Conservation (phyloP, 2,113 vertebrate species). For the Larimichthys polyactis region DNA sequence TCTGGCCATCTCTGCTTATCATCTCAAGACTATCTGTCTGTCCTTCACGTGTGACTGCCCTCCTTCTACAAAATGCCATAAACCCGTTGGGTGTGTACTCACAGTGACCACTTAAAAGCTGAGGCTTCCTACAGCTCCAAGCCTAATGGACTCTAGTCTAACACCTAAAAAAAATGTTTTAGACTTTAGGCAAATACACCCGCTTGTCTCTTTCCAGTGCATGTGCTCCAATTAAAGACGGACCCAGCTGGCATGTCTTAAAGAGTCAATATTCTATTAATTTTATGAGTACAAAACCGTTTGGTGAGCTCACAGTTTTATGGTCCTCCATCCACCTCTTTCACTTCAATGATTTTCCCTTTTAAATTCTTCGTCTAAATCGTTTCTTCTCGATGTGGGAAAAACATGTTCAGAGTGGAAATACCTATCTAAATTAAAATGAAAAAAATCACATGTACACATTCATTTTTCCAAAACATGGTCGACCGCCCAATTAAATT, state of each 20-base stretch:
- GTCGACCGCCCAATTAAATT: slow-evolving; percentile 79
- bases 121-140: slow-evolving; percentile 49
- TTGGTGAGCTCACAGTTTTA: slow-evolving; percentile 35
- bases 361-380: slow-evolving; percentile 27
- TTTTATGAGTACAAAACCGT: slow-evolving; percentile 53
- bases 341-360: slow-evolving; percentile 8
- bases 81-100: slow-evolving; percentile 67
- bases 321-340: slow-evolving; percentile 12
- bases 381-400: not conserved
- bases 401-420: slow-evolving; percentile 10
- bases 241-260: slow-evolving; percentile 49
- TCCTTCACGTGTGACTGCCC: slow-evolving; percentile 65
- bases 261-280: slow-evolving; percentile 65
- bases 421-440: slow-evolving; percentile 46
- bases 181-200: slow-evolving; percentile 40
- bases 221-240: slow-evolving; percentile 25
- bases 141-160: slow-evolving; percentile 69
- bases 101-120: slow-evolving; percentile 72
- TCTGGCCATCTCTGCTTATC: slow-evolving; percentile 46
- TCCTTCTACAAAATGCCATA: slow-evolving; percentile 67
- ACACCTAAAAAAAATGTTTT: slow-evolving; percentile 64
- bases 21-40: slow-evolving; percentile 56
- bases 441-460: not conserved
- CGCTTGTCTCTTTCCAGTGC: slow-evolving; percentile 29
- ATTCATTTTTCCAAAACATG: slow-evolving; percentile 45